A percentile compares a stretch with the other conserved stretches of the same genome.
phyloP scores from a whole-genome alignment of 2,888 invertebrate species.

The Argyra leucocephala region DNA sequence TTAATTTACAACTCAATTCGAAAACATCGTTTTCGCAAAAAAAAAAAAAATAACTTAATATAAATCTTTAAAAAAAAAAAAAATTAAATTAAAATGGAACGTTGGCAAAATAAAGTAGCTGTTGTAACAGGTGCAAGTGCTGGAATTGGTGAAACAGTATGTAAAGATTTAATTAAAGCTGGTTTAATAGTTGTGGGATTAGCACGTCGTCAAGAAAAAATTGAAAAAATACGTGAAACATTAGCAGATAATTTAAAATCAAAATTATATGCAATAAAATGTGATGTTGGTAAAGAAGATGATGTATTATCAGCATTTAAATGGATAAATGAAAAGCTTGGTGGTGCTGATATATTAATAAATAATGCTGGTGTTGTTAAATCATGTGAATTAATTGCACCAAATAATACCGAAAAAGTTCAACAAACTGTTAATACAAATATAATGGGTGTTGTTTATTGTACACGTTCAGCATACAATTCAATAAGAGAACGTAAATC shows the following conservation, averaged over 20 bases:
- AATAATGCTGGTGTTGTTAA: constrained; percentile 47
- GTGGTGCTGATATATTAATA: constrained; percentile 49
- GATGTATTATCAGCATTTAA: constrained; percentile 47
- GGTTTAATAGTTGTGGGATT: constrained; percentile 50
- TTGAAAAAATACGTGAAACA: constrained; percentile 34
- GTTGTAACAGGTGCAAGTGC: constrained; percentile 56
- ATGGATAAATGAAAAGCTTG: constrained; percentile 44
- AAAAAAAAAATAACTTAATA: neutral
- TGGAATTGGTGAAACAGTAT: constrained; percentile 50
- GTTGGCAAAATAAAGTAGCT: constrained; percentile 52
- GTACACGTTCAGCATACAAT: constrained; percentile 44
- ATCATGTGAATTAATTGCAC: constrained; percentile 10
- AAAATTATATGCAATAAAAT: constrained; percentile 40
- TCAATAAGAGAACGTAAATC: constrained; percentile 42
- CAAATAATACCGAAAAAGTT: constrained; percentile 29
- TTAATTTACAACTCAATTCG: neutral
- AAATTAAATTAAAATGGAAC: constrained; percentile 42
- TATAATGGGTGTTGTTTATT: constrained; percentile 42
- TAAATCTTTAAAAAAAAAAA: neutral
- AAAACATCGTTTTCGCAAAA: neutral
- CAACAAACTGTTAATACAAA: constrained; percentile 43
- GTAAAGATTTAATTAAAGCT: constrained; percentile 41
- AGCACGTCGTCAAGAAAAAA: constrained; percentile 45
- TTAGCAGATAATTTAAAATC: constrained; percentile 26
- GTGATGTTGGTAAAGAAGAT: constrained; percentile 48